Evolutionary conservation across 2,113 vertebrate species (phyloP), one percentile per base, ranked within the genome.

Genomic region (Ammospiza caudacuta): DNA sequence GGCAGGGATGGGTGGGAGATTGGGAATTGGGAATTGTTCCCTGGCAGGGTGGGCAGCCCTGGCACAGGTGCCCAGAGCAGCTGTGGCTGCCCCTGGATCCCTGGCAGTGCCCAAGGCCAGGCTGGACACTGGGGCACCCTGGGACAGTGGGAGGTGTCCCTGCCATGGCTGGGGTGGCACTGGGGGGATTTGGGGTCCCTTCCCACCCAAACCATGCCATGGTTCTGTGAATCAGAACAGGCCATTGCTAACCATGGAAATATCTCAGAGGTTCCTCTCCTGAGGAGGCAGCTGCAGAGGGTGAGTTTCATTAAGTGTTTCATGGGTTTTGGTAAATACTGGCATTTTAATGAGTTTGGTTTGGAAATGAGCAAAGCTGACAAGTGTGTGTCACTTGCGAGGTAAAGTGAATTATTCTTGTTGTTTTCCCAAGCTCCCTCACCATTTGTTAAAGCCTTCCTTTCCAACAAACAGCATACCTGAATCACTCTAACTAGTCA

Each of bases 381-480:
- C 59, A 46, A 9, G 7, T 15, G 24, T 16, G 35, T 43, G 39
- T 1, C 37, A 31, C 43, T 58, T 12, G 8, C 37, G 3, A 12
- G 33, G 15, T 18, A 5, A 25, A 27, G 28, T 61, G 66, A 15
- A 16, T 5, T 8, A 0, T 23, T 15, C 11, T 39, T 22, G 52
- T 9, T 63, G 37, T 5, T 70, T 37, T 20, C 37, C 59, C 37
- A 31, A 28, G 46, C 64, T 68, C 35, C 62, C 49, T 51, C 20
- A 24, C 14, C 0, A 0, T 39, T 85, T 61, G 4, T 62, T 54
- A 7, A 8, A 51, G 0, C 1, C 75, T 37, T 55, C 25, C 47
- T 51, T 75, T 74, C 44, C 61, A 54, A 54, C 28, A 54, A 57
- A 67, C 49, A 21, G 24, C 49, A 22, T 2, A 28, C 44, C 39